A percentile compares a stretch with the other conserved stretches of the same genome.
These are phyloP conservation scores for Parascotia fuliginaria DNA, from an alignment of 2,888 invertebrate species.

Conservation along the genomic window DNA sequence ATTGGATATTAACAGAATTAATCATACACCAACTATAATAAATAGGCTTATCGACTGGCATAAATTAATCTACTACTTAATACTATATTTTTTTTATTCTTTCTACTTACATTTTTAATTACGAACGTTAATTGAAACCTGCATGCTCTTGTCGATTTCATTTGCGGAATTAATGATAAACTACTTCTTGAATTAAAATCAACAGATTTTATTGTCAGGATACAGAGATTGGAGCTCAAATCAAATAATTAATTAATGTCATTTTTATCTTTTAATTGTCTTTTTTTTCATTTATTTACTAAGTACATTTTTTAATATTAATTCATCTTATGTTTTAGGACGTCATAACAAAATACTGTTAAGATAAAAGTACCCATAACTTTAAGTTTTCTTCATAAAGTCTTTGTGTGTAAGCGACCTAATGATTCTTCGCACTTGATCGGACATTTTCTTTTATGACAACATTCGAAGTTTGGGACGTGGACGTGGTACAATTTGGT, in stretches of 20 bases:
- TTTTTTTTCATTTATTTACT: constrained; percentile 1
- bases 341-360: not conserved
- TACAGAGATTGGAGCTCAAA: constrained; percentile 10
- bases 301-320: not conserved
- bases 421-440: too few relatives aligned
- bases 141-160: constrained; percentile 49
- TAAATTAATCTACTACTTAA: constrained; percentile 78
- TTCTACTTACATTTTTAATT: constrained; percentile 76
- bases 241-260: constrained; percentile 15
- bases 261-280: constrained; percentile 21
- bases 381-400: too few relatives aligned
- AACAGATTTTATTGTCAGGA: constrained; percentile 15
- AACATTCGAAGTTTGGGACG: too few relatives aligned
- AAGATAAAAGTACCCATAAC: too few relatives aligned
- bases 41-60: constrained; percentile 76
- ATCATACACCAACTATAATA: constrained; percentile 74
- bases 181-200: constrained; percentile 48
- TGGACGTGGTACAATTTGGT: too few relatives aligned
- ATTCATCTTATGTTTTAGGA: not conserved
- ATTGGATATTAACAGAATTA: constrained; percentile 67
- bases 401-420: too few relatives aligned
- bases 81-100: constrained; percentile 71
- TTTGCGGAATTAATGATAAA: constrained; percentile 52
- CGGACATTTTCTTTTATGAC: too few relatives aligned
- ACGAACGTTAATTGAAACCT: constrained; percentile 79